Evolutionary conservation across 2,113 vertebrate species (phyloP).

Genomic region (Desmodus rotundus): DNA sequence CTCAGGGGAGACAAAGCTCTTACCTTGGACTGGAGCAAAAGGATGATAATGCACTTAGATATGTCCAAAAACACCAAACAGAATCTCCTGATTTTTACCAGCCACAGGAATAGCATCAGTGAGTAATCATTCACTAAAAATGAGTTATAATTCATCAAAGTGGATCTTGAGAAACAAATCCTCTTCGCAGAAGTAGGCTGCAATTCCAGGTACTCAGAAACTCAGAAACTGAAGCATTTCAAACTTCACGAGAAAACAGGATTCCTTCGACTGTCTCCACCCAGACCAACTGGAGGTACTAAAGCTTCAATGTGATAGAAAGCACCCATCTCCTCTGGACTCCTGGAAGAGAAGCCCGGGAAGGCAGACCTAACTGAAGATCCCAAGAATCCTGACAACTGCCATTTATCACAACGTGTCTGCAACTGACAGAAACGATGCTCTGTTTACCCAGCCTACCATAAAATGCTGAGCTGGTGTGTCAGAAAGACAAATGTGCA

Average conservation of each 20-base stretch:
- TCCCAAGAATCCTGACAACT: neutral
- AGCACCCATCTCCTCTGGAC: neutral
- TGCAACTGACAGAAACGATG: neutral
- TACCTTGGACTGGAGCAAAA: neutral
- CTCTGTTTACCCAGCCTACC: neutral
- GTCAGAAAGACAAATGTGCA: constrained; percentile 31
- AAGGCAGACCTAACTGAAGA: neutral
- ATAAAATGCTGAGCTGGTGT: neutral
- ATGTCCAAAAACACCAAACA: neutral
- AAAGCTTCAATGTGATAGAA: neutral
- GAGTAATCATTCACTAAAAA: neutral
- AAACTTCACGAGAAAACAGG: neutral
- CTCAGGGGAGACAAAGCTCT: neutral
- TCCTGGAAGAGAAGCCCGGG: neutral
- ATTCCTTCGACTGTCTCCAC: neutral
- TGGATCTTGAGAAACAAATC: neutral
- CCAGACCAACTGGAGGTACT: neutral
- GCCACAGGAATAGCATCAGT: neutral
- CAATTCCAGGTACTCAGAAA: neutral
- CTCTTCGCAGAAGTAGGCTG: neutral
- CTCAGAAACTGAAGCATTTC: neutral
- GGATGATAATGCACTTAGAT: neutral
- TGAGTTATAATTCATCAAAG: neutral
- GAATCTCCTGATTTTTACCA: neutral
- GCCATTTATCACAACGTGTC: neutral